These are phyloP conservation scores for Xylota segnis DNA, from an alignment of 2,888 invertebrate species.

Conservation along the genomic window DNA sequence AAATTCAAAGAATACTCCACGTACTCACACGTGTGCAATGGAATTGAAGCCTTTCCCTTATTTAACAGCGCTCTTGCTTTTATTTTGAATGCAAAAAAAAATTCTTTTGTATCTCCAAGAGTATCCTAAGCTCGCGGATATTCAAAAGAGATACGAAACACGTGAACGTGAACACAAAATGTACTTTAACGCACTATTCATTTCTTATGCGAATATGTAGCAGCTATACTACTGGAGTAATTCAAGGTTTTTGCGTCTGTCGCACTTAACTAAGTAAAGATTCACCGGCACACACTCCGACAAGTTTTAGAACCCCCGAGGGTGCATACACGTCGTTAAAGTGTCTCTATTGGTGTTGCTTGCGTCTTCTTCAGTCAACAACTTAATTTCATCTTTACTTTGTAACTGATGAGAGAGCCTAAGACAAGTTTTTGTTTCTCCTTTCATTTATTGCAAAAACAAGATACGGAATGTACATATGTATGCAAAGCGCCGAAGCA, in stretches of 20 bases:
- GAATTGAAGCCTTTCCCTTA: too few species aligned
- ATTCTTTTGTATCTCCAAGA: not conserved
- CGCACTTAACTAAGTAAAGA: not conserved
- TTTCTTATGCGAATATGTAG: not conserved
- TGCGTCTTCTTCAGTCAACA: constrained; percentile 15
- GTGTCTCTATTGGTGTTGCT: constrained; percentile 12
- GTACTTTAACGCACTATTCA: not conserved
- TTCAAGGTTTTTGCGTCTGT: not conserved
- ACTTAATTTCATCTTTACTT: constrained; percentile 4
- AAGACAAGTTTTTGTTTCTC: not conserved
- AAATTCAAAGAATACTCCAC: too few species aligned
- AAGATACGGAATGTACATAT: not conserved
- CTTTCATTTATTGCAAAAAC: not conserved
- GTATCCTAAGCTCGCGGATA: not conserved
- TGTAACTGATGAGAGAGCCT: constrained; percentile 14
- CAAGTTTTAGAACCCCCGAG: not conserved
- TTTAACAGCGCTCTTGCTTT: too few species aligned
- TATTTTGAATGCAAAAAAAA: not conserved
- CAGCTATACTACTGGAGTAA: not conserved
- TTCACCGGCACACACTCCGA: not conserved
- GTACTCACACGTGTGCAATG: too few species aligned
- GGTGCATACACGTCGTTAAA: not conserved
- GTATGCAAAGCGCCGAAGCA: too few species aligned
- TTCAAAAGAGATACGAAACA: not conserved
- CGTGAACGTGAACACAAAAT: too few species aligned